phyloP scores from a whole-genome alignment of 2,888 invertebrate genomes.

The Diadegma fenestrale region DNA sequence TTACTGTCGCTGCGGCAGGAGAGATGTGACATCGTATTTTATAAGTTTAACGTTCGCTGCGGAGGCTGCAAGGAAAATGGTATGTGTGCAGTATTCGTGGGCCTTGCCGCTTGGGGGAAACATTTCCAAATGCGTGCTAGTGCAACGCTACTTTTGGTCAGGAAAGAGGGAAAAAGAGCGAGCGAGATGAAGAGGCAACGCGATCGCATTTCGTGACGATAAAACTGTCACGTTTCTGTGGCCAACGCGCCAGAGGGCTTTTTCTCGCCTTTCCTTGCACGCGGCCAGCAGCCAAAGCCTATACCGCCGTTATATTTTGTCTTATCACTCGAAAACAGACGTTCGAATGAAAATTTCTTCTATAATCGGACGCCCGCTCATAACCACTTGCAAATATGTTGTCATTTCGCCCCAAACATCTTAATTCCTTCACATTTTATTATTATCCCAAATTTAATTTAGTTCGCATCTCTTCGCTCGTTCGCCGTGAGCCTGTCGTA shows the following conservation, averaged over 20 bases:
- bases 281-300: background rate
- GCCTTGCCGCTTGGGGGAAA: conserved; percentile 1
- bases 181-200: conserved; percentile 28
- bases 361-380: conserved; percentile 39
- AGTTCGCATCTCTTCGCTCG: background rate
- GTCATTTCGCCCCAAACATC: background rate
- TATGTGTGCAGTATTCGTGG: conserved; percentile 13
- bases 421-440: background rate
- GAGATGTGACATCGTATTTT: conserved; percentile 66
- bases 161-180: conserved; percentile 22
- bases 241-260: conserved; percentile 31
- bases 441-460: background rate
- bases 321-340: conserved; percentile 73
- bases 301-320: conserved; percentile 49
- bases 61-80: conserved; percentile 7
- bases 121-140: conserved; percentile 32
- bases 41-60: conserved; percentile 65
- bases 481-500: background rate
- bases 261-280: conserved; percentile 12
- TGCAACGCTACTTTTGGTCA: conserved; percentile 50
- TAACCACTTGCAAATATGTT: background rate
- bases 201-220: conserved; percentile 72
- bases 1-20: conserved; percentile 32
- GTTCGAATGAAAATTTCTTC: conserved; percentile 58
- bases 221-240: conserved; percentile 71